Evolutionary conservation across 2,888 invertebrate genomes (phyloP).

Genomic region (Sphaeridia pumilis): DNA sequence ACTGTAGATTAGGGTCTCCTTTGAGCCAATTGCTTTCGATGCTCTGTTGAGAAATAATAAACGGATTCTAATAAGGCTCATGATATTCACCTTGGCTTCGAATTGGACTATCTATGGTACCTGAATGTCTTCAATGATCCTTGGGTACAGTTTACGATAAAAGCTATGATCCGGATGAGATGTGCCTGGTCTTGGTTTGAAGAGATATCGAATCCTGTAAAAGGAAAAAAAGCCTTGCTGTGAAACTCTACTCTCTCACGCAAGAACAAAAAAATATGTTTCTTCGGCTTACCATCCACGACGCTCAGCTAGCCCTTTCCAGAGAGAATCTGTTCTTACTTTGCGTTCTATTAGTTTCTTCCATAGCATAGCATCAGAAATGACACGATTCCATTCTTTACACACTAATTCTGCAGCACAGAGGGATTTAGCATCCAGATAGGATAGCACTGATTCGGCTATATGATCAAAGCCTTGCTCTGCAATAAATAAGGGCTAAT

Average conservation of each 20-base stretch:
- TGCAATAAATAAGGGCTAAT: slow-evolving; percentile 41
- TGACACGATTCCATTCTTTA: slow-evolving; percentile 93
- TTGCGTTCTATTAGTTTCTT: slow-evolving; percentile 97
- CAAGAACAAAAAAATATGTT: background rate
- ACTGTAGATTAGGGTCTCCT: slow-evolving; percentile 86
- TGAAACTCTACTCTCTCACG: background rate
- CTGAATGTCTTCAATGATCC: slow-evolving; percentile 66
- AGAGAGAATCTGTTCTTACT: slow-evolving; percentile 87
- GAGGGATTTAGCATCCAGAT: slow-evolving; percentile 88
- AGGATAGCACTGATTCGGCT: slow-evolving; percentile 92
- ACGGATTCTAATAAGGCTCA: too few relatives aligned
- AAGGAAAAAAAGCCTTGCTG: background rate
- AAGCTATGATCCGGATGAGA: slow-evolving; percentile 87
- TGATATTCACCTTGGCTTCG: too few relatives aligned
- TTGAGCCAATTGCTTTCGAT: slow-evolving; percentile 98
- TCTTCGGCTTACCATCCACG: slow-evolving; percentile 88
- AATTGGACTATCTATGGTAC: too few relatives aligned
- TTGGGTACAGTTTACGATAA: slow-evolving; percentile 90
- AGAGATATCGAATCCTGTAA: slow-evolving; percentile 82
- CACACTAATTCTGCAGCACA: slow-evolving; percentile 93
- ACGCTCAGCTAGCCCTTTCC: slow-evolving; percentile 92
- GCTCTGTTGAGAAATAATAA: too few relatives aligned
- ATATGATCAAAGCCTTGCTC: slow-evolving; percentile 96
- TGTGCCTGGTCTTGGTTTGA: slow-evolving; percentile 87
- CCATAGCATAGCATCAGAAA: slow-evolving; percentile 98